A percentile compares a stretch with the other conserved stretches of the same genome.
These are phyloP conservation scores for Diorhabda elongata DNA, from an alignment of 1,140 invertebrate species.

Conservation along the genomic window DNA sequence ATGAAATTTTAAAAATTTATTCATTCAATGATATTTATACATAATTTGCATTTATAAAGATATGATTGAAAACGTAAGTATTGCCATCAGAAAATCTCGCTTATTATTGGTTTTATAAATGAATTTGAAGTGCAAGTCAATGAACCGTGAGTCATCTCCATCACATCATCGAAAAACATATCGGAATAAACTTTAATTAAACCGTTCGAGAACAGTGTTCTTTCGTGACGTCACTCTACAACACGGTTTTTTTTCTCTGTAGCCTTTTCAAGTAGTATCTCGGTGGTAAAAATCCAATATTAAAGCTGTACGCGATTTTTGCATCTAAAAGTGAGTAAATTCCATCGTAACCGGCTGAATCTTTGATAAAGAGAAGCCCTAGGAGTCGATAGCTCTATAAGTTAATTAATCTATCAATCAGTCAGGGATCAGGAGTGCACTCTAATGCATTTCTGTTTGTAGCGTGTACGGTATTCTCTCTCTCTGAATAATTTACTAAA, in stretches of 20 bases:
- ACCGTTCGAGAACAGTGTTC: conserved; percentile 10
- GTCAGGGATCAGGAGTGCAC: conserved; percentile 38
- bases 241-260: conserved; percentile 1
- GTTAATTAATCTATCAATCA: conserved; percentile 42
- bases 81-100: too few species aligned
- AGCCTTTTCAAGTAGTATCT: conserved; percentile 9
- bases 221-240: conserved; percentile 5
- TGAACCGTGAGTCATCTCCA: neutral
- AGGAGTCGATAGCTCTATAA: conserved; percentile 32
- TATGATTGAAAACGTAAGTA: too few species aligned
- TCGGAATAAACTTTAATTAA: conserved; percentile 10
- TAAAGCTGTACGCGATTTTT: conserved; percentile 18
- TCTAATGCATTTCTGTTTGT: conserved; percentile 39
- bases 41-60: too few species aligned
- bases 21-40: too few species aligned
- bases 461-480: conserved; percentile 27
- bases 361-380: conserved; percentile 27
- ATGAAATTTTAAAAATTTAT: too few species aligned
- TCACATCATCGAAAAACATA: neutral
- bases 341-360: conserved; percentile 24
- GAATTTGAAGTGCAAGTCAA: neutral
- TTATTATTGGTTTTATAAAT: neutral
- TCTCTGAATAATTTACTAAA: conserved; percentile 43
- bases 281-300: conserved; percentile 14
- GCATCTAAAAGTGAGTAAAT: conserved; percentile 24